Evolutionary conservation across 2,888 invertebrate genomes (phyloP), one percentile per base, ranked within the genome.

Genomic region (Parochlus steinenii): DNA sequence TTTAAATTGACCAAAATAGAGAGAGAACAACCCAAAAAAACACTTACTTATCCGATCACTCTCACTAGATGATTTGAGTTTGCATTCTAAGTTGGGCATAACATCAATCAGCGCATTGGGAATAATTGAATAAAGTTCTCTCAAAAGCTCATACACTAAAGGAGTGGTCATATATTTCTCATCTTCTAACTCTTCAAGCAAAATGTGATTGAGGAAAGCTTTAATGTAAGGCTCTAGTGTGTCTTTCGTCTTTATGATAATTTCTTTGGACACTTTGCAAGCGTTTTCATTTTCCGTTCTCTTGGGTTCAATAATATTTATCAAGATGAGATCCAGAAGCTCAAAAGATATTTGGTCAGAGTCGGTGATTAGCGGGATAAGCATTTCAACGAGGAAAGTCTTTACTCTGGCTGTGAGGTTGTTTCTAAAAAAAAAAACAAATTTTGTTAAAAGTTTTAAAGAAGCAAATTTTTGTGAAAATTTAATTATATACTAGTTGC

Each of bases 291-390:
- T 20, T 31, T 31, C 14, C n/a, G 22, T 31, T 17, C 23, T 31
- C 17, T 31, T 15, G 5, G 31, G 31, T 23, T 31, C 31, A 15
- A 31, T 31, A 6, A 31, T 14, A 14, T 31, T 15, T 15, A 15
- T 31, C 6, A 31, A 23, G 8, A 31, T 22, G 8, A 31, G 15
- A 31, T 31, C 31, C n/a, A 31, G 15, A n/a, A 31, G 14, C 10
- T 31, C 31, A 31, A 11, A 15, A 10, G 22, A 20, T 11, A 31
- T 15, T 10, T n/a, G 20, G 15, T 31, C 31, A 6, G 31, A 14
- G 8, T 31, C 31, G 17, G 22, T 11, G 12, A 31, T 11, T 8
- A 31, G 14, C 3, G 31, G 31, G 10, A 8, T 22, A 20, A 22
- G 20, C 7, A 31, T 31, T 15, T 31, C 31, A 4, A 31, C 15